Evolutionary conservation across 2,113 vertebrate species (phyloP).

Genomic region (Perccottus glenii): DNA sequence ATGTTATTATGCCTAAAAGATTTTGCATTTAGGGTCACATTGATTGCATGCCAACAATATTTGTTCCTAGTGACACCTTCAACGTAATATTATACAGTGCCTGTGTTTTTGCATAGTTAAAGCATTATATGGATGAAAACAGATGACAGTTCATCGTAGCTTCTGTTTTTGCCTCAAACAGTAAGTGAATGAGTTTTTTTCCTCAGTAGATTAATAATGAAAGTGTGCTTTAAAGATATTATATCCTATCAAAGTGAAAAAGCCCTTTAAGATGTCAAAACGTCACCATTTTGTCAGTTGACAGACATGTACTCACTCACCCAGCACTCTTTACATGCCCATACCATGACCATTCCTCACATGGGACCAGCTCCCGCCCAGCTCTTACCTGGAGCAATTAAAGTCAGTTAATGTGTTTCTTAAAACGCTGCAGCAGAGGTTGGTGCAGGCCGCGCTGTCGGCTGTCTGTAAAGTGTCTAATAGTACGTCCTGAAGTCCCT

Average conservation of each 20-base stretch:
- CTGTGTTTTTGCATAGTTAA: not conserved
- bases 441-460: slow-evolving; percentile 39
- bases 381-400: slow-evolving; percentile 49
- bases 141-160: too few relatives aligned
- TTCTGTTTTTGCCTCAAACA: too few relatives aligned
- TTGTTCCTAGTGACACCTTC: not conserved
- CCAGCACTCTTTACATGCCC: slow-evolving; percentile 34
- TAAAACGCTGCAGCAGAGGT: slow-evolving; percentile 36
- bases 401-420: slow-evolving; percentile 66
- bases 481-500: slow-evolving; percentile 27
- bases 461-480: slow-evolving; percentile 55
- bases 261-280: slow-evolving; percentile 9
- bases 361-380: slow-evolving; percentile 33
- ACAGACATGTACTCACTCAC: slow-evolving; percentile 19
- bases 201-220: slow-evolving; percentile 4
- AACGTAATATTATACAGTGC: not conserved
- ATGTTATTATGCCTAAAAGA: not conserved
- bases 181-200: not conserved
- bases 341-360: not conserved
- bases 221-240: slow-evolving; percentile 7
- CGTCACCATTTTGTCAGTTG: slow-evolving; percentile 10
- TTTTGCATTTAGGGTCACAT: too few relatives aligned
- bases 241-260: not conserved
- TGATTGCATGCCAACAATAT: not conserved
- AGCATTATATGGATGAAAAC: too few relatives aligned